Conservation (phyloP, 2,113 vertebrate genomes). For the Australoheros scitulus region DNA sequence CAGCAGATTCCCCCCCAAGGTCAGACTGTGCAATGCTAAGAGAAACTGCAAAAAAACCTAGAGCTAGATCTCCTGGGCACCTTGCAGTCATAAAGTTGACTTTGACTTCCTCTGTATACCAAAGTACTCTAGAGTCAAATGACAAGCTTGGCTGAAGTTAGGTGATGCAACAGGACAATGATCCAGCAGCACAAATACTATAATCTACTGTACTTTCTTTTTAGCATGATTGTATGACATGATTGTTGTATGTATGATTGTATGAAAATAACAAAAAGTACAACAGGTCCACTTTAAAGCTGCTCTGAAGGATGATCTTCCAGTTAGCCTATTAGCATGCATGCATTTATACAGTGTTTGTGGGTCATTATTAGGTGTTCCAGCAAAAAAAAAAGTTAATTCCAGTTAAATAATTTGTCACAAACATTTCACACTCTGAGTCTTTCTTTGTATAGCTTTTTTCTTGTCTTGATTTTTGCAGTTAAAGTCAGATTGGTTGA, state of each 20-base stretch:
- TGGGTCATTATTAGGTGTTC: neutral
- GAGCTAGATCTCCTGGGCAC: neutral
- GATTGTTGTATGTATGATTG: too few species aligned
- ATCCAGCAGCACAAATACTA: too few species aligned
- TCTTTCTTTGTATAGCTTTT: neutral
- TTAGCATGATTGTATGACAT: accelerated
- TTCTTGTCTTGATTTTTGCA: neutral
- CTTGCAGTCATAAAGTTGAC: neutral
- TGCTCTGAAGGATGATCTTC: neutral
- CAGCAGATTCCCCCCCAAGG: neutral
- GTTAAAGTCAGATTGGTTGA: constrained; percentile 4
- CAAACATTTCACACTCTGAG: neutral
- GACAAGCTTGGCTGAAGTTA: neutral
- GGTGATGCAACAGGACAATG: neutral
- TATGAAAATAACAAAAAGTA: neutral
- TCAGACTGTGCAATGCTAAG: neutral
- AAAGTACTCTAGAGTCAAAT: neutral
- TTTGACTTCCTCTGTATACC: neutral
- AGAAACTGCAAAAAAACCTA: neutral
- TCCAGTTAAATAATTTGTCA: neutral
- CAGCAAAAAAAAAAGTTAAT: accelerated
- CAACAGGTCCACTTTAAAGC: neutral
- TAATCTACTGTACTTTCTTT: neutral
- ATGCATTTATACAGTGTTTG: neutral
- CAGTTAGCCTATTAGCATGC: neutral